Conservation (phyloP, 37 sponge, comb jelly and placozoan species). For the Tethya wilhelma region DNA sequence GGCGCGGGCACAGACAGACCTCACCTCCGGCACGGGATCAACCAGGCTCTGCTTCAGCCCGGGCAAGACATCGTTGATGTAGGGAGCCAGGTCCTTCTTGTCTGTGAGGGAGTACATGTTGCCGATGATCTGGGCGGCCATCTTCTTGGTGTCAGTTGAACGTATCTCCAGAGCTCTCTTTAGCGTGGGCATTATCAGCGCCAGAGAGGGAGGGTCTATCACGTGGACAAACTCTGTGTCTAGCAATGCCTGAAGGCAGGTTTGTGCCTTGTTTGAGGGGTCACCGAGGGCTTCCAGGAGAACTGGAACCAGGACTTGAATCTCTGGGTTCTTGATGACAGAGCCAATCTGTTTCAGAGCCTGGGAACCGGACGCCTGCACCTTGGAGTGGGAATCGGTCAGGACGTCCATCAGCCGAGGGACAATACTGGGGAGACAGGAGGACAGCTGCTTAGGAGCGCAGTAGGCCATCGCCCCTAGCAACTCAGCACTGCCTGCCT, state of each 20-base stretch:
- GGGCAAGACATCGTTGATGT: constrained; percentile 87
- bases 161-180: constrained; percentile 84
- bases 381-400: constrained; percentile 96
- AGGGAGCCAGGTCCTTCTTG: constrained; percentile 94
- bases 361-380: constrained; percentile 87
- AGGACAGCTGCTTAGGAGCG: constrained; percentile 97
- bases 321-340: constrained; percentile 99
- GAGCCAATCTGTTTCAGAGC: constrained; percentile 98
- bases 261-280: constrained; percentile 77
- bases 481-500: constrained; percentile 96
- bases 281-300: constrained; percentile 83
- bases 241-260: constrained; percentile 85
- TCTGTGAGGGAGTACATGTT: constrained; percentile 96
- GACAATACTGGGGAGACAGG: constrained; percentile 96
- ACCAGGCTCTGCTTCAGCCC: constrained; percentile 90
- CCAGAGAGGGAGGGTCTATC: constrained; percentile 97
- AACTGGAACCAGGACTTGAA: constrained; percentile 87
- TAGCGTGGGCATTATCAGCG: constrained; percentile 96
- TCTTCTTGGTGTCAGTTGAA: constrained; percentile 95
- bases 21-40: constrained; percentile 97
- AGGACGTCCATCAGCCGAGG: constrained; percentile 90
- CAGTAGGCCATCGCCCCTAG: constrained; percentile 99
- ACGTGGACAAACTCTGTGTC: constrained; percentile 96
- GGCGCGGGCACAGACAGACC: constrained; percentile 78
- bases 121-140: constrained; percentile 96